Percentiles rank a stretch among this genome's conserved stretches.
phyloP scores from a whole-genome alignment of 2,888 invertebrate genomes.

The Meiosimyza decipiens region DNA sequence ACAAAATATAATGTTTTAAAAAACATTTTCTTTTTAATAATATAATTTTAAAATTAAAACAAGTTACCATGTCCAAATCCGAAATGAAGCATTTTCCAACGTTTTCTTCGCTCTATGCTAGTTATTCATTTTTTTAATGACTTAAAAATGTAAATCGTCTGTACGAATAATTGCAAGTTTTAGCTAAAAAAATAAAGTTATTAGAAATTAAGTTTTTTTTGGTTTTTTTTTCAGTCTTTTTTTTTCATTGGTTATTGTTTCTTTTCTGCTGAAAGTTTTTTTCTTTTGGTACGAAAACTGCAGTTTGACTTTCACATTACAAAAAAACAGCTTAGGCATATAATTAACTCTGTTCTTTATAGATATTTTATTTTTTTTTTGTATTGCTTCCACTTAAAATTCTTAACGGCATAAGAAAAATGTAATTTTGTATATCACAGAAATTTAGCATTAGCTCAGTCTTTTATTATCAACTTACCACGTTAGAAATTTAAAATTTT shows the following conservation, averaged over 20 bases:
- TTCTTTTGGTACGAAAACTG: not conserved
- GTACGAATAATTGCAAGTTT: slow-evolving; percentile 24
- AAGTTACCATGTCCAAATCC: slow-evolving; percentile 45
- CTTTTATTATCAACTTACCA: no score
- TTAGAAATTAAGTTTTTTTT: slow-evolving; percentile 9
- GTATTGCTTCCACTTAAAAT: no score
- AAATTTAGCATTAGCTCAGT: no score
- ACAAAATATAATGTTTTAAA: slow-evolving; percentile 19
- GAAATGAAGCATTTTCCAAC: slow-evolving; percentile 33
- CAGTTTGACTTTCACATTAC: no score
- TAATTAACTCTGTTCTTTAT: no score
- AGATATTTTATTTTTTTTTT: no score
- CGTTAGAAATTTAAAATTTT: no score
- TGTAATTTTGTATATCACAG: no score
- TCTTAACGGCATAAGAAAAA: no score
- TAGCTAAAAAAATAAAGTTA: slow-evolving; percentile 25
- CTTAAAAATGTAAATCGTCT: slow-evolving; percentile 32
- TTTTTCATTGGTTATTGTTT: slow-evolving; percentile 16
- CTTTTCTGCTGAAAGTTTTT: not conserved
- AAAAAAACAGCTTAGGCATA: no score
- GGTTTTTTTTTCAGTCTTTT: slow-evolving; percentile 22
- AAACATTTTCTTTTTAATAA: slow-evolving; percentile 6
- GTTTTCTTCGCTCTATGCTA: slow-evolving; percentile 26
- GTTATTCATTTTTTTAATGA: slow-evolving; percentile 36
- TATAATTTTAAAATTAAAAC: slow-evolving; percentile 37